Conservation (phyloP, 2,797 vertebrate genomes). For the Acridotheres tristis region DNA sequence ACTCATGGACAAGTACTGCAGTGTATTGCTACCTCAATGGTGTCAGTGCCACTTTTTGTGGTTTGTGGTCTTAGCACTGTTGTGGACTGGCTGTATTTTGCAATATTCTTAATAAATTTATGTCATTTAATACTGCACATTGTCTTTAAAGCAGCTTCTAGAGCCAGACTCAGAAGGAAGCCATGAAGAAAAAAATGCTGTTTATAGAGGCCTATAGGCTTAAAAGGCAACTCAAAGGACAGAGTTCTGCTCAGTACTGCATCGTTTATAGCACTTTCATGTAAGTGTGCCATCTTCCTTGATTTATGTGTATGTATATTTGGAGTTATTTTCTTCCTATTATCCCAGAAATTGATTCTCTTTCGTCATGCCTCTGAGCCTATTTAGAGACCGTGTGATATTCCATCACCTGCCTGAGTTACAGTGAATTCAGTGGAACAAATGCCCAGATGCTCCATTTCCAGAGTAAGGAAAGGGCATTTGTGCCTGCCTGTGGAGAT, state of each 20-base stretch:
- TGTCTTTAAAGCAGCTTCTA: not conserved
- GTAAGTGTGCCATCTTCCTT: not conserved
- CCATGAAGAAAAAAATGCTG: not conserved
- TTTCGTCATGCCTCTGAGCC: not conserved
- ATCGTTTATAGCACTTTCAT: not conserved
- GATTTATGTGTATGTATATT: conserved; percentile 32
- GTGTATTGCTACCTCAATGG: not conserved
- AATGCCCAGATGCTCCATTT: not conserved
- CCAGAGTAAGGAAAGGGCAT: not conserved
- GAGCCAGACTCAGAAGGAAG: not conserved
- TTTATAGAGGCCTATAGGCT: not conserved
- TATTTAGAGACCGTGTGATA: not conserved
- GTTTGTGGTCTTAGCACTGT: not conserved
- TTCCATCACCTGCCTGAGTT: not conserved
- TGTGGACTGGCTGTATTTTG: not conserved
- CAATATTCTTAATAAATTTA: not conserved
- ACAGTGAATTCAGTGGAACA: not conserved
- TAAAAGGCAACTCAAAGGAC: not conserved
- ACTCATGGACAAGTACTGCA: not conserved
- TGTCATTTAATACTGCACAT: not conserved
- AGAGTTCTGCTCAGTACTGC: not conserved
- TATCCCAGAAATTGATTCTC: not conserved
- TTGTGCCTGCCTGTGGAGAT: not conserved
- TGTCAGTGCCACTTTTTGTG: not conserved
- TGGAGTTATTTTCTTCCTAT: conserved; percentile 16